These are phyloP conservation scores for Limnephilus rhombicus DNA, from an alignment of 2,888 invertebrate species.

Conservation along the genomic window DNA sequence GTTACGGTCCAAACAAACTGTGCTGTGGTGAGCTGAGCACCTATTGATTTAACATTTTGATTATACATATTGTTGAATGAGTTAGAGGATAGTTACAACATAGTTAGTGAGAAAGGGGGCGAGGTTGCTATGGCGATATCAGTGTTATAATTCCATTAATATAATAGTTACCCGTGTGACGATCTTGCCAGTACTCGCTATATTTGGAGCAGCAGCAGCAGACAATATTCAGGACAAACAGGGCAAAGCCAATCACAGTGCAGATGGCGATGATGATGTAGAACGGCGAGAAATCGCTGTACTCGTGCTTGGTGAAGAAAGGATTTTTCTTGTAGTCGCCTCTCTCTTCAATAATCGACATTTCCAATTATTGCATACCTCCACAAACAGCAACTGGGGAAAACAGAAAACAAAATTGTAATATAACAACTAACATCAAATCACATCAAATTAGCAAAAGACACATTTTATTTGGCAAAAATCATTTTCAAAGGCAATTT, in stretches of 20 bases:
- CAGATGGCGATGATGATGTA: conserved; percentile 90
- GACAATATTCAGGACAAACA: conserved; percentile 87
- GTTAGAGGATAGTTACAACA: too few relatives aligned
- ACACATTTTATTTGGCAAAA: not conserved
- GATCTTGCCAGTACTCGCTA: conserved; percentile 89
- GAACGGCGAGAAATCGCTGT: conserved; percentile 88
- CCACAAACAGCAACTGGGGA: not conserved
- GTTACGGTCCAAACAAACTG: too few relatives aligned
- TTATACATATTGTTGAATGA: too few relatives aligned
- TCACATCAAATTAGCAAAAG: not conserved
- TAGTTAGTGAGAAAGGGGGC: too few relatives aligned
- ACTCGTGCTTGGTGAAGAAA: conserved; percentile 60
- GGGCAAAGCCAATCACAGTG: conserved; percentile 82
- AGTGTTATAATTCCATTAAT: not conserved
- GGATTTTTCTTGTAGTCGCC: conserved; percentile 63
- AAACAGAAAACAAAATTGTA: not conserved
- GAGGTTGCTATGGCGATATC: not conserved
- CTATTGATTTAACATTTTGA: too few relatives aligned
- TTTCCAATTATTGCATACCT: conserved; percentile 47
- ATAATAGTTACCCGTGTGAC: conserved; percentile 82
- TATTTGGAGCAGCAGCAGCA: conserved; percentile 90
- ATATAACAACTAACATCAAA: not conserved
- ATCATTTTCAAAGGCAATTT: not conserved
- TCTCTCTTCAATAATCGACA: conserved; percentile 65
- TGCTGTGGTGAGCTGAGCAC: too few relatives aligned